phyloP scores from a whole-genome alignment of 2,113 vertebrate species.

The Solenodon paradoxus region DNA sequence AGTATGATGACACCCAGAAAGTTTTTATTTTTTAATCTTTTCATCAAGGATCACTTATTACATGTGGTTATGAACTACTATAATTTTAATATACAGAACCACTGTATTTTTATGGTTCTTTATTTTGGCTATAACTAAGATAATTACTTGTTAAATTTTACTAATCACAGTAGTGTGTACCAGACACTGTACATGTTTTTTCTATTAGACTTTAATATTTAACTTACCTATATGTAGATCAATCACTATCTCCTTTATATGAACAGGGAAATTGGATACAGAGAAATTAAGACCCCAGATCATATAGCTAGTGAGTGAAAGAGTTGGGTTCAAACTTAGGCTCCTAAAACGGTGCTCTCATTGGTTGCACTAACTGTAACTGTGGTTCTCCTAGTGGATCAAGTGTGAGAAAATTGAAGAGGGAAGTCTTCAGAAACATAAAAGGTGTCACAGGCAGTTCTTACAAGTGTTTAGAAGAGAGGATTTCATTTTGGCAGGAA shows the following conservation, averaged over 20 bases:
- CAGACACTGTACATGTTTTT: background rate
- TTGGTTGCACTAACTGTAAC: background rate
- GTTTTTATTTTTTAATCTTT: background rate
- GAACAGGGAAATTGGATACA: background rate
- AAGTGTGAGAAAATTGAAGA: background rate
- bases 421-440: background rate
- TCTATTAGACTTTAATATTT: background rate
- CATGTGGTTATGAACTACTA: background rate
- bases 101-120: background rate
- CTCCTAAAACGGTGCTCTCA: background rate
- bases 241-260: background rate
- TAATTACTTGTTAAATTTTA: background rate
- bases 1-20: background rate
- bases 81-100: background rate
- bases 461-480: background rate
- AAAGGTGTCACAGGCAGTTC: background rate
- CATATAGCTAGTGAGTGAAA: background rate
- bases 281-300: background rate
- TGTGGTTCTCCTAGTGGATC: background rate
- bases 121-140: background rate
- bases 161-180: background rate
- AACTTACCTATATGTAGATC: background rate
- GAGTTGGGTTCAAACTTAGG: background rate
- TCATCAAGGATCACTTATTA: background rate
- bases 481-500: background rate